A percentile compares a stretch with the other conserved stretches of the same genome.
These are phyloP conservation scores for Synanceia verrucosa DNA, from an alignment of 2,797 vertebrate species.

Conservation along the genomic window DNA sequence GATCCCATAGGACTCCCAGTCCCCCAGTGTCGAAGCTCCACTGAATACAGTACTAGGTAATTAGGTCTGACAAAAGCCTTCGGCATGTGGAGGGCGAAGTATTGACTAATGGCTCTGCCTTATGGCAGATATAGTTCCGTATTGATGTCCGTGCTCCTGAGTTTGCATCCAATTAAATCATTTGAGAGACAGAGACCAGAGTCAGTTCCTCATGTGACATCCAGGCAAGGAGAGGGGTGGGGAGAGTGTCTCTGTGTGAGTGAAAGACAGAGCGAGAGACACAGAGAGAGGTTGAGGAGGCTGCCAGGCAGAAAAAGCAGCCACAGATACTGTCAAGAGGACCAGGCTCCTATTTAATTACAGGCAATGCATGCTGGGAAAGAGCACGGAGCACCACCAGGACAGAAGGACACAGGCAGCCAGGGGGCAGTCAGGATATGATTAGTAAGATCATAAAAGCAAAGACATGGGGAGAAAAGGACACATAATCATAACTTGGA, in stretches of 20 bases:
- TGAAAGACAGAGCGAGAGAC: constrained; percentile 32
- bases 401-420: constrained; percentile 79
- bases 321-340: constrained; percentile 71
- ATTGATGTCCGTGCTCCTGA: constrained; percentile 77
- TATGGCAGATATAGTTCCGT: constrained; percentile 80
- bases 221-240: constrained; percentile 53
- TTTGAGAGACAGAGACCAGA: constrained; percentile 82
- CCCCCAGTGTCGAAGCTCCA: constrained; percentile 69
- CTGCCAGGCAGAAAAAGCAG: constrained; percentile 70
- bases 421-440: constrained; percentile 77
- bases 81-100: constrained; percentile 71
- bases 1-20: constrained; percentile 76
- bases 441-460: constrained; percentile 82
- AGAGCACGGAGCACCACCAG: constrained; percentile 67
- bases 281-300: constrained; percentile 44
- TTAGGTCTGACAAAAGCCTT: constrained; percentile 82
- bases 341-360: constrained; percentile 80
- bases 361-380: constrained; percentile 76
- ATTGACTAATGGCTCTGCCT: constrained; percentile 82
- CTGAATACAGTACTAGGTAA: constrained; percentile 79
- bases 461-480: constrained; percentile 73
- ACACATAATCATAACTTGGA: constrained; percentile 74
- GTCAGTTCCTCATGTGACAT: constrained; percentile 78
- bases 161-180: constrained; percentile 85
- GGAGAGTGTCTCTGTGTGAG: constrained; percentile 37